Evolutionary conservation across 2,888 invertebrate genomes (phyloP), one percentile per base, ranked within the genome.

Genomic region (Tenthredo livida): DNA sequence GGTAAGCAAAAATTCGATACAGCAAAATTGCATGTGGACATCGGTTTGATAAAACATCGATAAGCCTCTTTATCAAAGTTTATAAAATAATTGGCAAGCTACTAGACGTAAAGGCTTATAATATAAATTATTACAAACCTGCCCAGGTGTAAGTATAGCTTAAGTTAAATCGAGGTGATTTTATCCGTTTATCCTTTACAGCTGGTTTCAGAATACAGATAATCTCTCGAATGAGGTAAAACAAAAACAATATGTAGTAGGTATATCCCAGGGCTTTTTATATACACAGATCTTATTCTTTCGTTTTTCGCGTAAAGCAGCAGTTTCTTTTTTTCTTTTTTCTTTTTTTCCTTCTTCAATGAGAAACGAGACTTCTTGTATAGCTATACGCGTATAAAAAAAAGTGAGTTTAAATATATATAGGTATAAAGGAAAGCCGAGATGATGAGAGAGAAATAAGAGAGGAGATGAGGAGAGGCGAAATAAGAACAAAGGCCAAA

Each of bases 401-500:
- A 29, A 29, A 10, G 25, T 21, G 17, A 25, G 2, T 29, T 33
- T 67, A 33, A 43, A 21, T n/a, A n/a, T n/a, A 72, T n/a, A 6
- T n/a, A 12, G 10, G 21, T 21, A 10, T 72, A 21, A 33, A 6
- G 29, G 50, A 47, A 75, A 29, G 50, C 10, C 33, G 33, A 29
- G 15, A 50, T 54, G 9, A 54, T 50, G 77, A 77, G 77, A n/a
- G n/a, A 77, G 54, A 29, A 77, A 29, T 17, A 54, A 54, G 54
- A 33, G 33, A 77, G 9, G 25, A 54, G 77, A 77, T 29, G 54
- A 33, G 50, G 33, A 77, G n/a, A 47, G 7, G 77, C n/a, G 33
- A 77, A 77, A 77, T 77, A 77, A 77, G 77, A 77, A 77, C 77
- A 77, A 77, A 77, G n/a, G 54, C 33, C 54, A 77, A 77, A 77